Base-by-base conservation (phyloP, 2,113 vertebrate species). In the Aphyosemion australe region DNA sequence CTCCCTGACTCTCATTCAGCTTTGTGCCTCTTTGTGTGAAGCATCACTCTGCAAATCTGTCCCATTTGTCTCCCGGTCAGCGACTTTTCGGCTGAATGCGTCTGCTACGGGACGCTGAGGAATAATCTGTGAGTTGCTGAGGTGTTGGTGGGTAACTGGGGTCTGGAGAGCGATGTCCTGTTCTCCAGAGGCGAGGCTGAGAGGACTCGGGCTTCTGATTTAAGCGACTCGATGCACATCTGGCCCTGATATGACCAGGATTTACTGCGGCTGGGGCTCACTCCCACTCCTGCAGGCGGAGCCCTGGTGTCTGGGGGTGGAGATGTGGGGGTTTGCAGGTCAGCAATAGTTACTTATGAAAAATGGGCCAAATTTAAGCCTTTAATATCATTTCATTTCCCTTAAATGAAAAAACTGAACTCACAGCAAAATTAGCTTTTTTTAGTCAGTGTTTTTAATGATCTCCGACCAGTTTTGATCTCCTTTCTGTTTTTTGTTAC, bases 1-100 rank as follows among this genome's bases (percentile, higher is more conserved):
- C 42, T 12, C 52, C 78, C 74, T 11, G 62, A 15, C 48, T 74
- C 69, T 54, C 79, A 63, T 82, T 67, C 76, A 79, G 67, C 75
- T 79, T 87, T 54, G 85, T 91, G 88, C 87, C 90, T 90, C 76
- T 84, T 71, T 79, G 78, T 76, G 74, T 37, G 34, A 37, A 37
- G 34, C 34, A 8, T 79, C 59, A 63, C 74, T 51, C 48, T 51
- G 62, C 65, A 76, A 52, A 54, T 43, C 59, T 15, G 12, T 48
- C 62, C 65, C 69, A 56, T 80, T 76, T 65, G 70, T 82, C 72
- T 72, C 52, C 39, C 2, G 59, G 45, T 65, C 80, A 6, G 4
- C 41, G 20, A 70, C 73, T 16, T 69, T 69, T 58, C 62, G 15
- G 70, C 46, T 72, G 53, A 73, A 74, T 50, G 65, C 81, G 21